Base-by-base conservation (phyloP, 30 jellyfish, hydroid and myxozoan genomes). In the Morbakka virulenta region DNA sequence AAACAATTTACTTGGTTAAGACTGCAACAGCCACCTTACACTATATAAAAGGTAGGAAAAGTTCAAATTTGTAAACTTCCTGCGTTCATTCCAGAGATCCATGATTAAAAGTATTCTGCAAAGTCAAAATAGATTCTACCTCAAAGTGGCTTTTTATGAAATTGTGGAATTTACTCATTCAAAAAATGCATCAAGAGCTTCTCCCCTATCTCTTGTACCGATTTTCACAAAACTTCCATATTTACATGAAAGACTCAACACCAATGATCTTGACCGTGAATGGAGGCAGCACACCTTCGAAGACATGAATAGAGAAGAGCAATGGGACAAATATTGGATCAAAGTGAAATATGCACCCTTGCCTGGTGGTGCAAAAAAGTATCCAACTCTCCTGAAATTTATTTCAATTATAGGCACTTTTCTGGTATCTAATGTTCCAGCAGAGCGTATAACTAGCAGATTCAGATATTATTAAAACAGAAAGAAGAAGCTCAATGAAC, bases 231-330 rank as follows among this genome's bases (percentile, higher is more conserved):
- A 47, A 72, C 28, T n/a, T n/a, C n/a, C n/a, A n/a, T n/a, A n/a
- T n/a, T n/a, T n/a, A n/a, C n/a, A n/a, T n/a, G n/a, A n/a, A 1
- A 50, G 3, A 26, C 24, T 69, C 9, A 53, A 80, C 67, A 30
- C 21, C 41, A 50, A 52, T 24, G 70, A 47, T 3, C 69, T 80
- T n/a, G 92, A 80, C 68, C 25, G 67, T 17, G 77, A 80, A 80
- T 80, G 86, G 92, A 67, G 92, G 32, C 68, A 80, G 31, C 92
- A 67, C 33, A 67, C 34, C 4, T 66, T 69, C 23, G 87, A 81
- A 28, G 69, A 48, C 1, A 14, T 67, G 20, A 3, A 17, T 22
- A 52, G 3, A 24, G 50, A 27, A 47, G 4, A 49, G 87, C 33
- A 9, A 20, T 50, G 72, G 79, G 21, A 24, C 3, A 21, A 69